Evolutionary conservation across 2,888 invertebrate genomes (phyloP).

Genomic region (Eristalis intricaria): DNA sequence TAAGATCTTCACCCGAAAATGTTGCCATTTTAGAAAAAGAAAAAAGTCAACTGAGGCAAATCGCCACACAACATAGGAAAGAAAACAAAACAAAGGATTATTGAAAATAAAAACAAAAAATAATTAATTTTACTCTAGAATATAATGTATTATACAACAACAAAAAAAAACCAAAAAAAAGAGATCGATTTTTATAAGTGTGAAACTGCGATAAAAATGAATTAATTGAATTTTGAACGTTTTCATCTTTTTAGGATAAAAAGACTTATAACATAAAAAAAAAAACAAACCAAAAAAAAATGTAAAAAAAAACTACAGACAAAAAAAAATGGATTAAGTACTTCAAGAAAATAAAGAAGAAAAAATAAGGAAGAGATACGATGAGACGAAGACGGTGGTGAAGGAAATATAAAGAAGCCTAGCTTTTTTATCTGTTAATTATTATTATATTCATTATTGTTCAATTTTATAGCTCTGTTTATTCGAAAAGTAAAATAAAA

Average conservation of each 20-base stretch:
- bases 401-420: slow-evolving; percentile 53
- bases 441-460: slow-evolving; percentile 67
- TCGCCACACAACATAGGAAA: slow-evolving; percentile 46
- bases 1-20: slow-evolving; percentile 35
- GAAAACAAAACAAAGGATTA: neutral
- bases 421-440: slow-evolving; percentile 70
- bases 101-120: slow-evolving; percentile 9
- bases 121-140: slow-evolving; percentile 50
- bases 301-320: neutral
- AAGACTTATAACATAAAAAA: slow-evolving; percentile 73
- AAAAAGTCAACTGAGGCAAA: slow-evolving; percentile 65
- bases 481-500: slow-evolving; percentile 34
- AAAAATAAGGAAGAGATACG: neutral
- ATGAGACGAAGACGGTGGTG: neutral
- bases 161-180: slow-evolving; percentile 43
- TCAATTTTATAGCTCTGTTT: slow-evolving; percentile 72
- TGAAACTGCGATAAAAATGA: slow-evolving; percentile 71
- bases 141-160: slow-evolving; percentile 71
- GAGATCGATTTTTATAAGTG: slow-evolving; percentile 71
- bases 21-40: slow-evolving; percentile 56
- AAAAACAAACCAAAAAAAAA: slow-evolving; percentile 49
- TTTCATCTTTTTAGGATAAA: slow-evolving; percentile 72
- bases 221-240: slow-evolving; percentile 70
- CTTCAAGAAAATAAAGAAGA: slow-evolving; percentile 29
- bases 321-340: slow-evolving; percentile 44